Evolutionary conservation across 2,797 vertebrate species (phyloP).

Genomic region (Atherinosoma microstoma): DNA sequence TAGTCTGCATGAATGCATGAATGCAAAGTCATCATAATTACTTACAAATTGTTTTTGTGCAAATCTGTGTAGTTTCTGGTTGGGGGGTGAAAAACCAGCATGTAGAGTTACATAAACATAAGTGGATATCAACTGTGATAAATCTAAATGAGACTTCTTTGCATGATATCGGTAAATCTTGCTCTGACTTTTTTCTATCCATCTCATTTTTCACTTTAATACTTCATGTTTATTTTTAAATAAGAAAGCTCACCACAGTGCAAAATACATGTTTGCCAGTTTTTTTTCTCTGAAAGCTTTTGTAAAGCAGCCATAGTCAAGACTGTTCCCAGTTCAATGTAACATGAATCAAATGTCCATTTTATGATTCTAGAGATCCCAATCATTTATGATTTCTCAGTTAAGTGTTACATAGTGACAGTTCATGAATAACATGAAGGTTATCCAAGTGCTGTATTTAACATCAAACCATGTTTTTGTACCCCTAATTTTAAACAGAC

Average conservation of each 20-base stretch:
- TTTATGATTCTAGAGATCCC: background rate
- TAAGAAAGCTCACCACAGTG: no score
- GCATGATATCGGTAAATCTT: background rate
- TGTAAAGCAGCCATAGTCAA: no score
- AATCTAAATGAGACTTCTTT: background rate
- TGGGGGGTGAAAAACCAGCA: slow-evolving; percentile 5
- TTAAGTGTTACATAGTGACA: no score
- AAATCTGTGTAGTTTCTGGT: slow-evolving; percentile 23
- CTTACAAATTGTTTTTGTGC: slow-evolving; percentile 5
- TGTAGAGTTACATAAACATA: background rate
- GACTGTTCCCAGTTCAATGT: background rate
- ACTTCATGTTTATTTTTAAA: no score
- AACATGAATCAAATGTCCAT: background rate
- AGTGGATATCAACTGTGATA: background rate
- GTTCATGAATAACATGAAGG: background rate
- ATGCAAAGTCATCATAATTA: slow-evolving; percentile 25
- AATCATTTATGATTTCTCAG: background rate
- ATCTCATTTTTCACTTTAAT: no score
- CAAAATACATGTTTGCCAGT: no score
- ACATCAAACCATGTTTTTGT: no score
- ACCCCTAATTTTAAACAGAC: no score
- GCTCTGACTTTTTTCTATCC: background rate
- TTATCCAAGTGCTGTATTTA: background rate
- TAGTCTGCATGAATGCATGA: slow-evolving; percentile 23
- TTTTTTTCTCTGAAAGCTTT: no score